Percentiles rank a stretch among this genome's conserved stretches.
Conservation (phyloP, 2,113 vertebrate species). For the Paralichthys olivaceus region DNA sequence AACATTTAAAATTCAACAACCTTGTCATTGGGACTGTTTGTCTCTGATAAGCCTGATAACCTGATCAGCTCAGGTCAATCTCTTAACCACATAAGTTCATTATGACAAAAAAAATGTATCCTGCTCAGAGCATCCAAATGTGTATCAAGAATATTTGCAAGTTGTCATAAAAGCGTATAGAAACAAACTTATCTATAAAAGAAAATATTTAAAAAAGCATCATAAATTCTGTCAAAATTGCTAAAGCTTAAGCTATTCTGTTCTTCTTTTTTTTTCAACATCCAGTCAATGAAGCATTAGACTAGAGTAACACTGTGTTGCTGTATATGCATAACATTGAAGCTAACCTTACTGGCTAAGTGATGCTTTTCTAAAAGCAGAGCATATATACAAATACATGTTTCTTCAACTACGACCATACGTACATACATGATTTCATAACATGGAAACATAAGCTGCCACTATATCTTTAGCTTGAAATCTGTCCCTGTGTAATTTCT, state of each 20-base stretch:
- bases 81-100: slow-evolving; percentile 9
- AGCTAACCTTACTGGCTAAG: slow-evolving; percentile 55
- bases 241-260: slow-evolving; percentile 62
- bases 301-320: slow-evolving; percentile 59
- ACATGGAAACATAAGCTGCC: slow-evolving; percentile 56
- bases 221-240: slow-evolving; percentile 54
- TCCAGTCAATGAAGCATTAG: slow-evolving; percentile 59
- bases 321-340: slow-evolving; percentile 63
- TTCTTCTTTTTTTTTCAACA: slow-evolving; percentile 40
- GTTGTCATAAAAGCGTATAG: slow-evolving; percentile 60
- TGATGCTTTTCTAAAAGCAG: slow-evolving; percentile 69
- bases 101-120: slow-evolving; percentile 18
- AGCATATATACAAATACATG: slow-evolving; percentile 66
- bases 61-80: slow-evolving; percentile 15
- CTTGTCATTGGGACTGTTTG: slow-evolving; percentile 20
- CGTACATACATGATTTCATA: slow-evolving; percentile 31
- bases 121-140: slow-evolving; percentile 42
- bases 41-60: neutral
- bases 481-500: slow-evolving; percentile 10
- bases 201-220: slow-evolving; percentile 46
- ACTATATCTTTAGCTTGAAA: slow-evolving; percentile 26
- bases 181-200: slow-evolving; percentile 48
- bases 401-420: slow-evolving; percentile 33
- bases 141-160: slow-evolving; percentile 56
- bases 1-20: slow-evolving; percentile 10